Conservation (phyloP, 2,113 vertebrate genomes). For the Perca schrenkii region DNA sequence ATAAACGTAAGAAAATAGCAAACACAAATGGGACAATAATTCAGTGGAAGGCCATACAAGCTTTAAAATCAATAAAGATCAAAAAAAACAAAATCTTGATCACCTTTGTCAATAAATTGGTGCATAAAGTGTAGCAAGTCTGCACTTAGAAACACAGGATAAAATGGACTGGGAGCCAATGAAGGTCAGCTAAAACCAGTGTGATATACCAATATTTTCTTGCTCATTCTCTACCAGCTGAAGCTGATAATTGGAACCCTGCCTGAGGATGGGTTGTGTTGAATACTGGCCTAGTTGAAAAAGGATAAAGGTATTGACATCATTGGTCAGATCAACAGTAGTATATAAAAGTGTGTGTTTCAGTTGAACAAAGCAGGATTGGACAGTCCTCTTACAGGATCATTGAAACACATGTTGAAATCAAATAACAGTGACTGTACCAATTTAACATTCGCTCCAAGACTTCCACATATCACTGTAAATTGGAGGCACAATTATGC, state of each 20-base stretch:
- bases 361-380: background rate
- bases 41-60: background rate
- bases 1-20: too few relatives aligned
- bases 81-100: too few relatives aligned
- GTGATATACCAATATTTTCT: background rate
- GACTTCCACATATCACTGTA: background rate
- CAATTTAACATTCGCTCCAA: background rate
- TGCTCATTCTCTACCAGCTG: background rate
- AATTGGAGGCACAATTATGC: slow-evolving; percentile 14
- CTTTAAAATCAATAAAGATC: background rate
- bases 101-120: too few relatives aligned
- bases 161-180: background rate
- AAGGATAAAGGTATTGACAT: background rate
- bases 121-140: background rate
- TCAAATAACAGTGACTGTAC: background rate
- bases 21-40: too few relatives aligned
- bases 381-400: background rate
- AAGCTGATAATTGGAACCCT: background rate
- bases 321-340: background rate
- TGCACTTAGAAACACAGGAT: background rate
- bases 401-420: slow-evolving; percentile 3
- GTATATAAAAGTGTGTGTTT: background rate
- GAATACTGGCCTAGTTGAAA: background rate
- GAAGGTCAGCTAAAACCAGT: too few relatives aligned
- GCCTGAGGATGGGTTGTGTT: background rate